These are phyloP conservation scores for Pangasianodon hypophthalmus DNA, from an alignment of 2,113 vertebrate species.

Conservation along the genomic window DNA sequence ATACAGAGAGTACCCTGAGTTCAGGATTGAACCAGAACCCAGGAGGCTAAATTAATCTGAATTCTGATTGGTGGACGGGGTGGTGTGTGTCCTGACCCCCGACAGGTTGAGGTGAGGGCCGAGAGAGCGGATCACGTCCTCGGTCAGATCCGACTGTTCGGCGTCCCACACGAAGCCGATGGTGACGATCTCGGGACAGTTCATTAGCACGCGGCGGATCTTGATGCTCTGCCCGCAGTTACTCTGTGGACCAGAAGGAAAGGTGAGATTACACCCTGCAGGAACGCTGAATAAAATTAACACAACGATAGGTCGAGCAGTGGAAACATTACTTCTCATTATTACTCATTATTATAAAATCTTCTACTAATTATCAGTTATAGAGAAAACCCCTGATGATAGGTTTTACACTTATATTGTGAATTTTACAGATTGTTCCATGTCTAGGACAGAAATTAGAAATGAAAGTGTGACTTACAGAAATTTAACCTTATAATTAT, in stretches of 20 bases:
- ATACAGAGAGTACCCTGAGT: background rate
- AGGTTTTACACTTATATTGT: background rate
- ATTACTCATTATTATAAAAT: background rate
- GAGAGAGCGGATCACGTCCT: slow-evolving; percentile 89
- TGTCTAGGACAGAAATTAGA: background rate
- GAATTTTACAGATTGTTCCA: background rate
- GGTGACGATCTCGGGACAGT: slow-evolving; percentile 96
- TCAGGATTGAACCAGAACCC: background rate
- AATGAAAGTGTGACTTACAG: background rate
- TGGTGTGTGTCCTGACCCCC: slow-evolving; percentile 75
- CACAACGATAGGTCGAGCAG: background rate
- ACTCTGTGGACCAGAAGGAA: slow-evolving; percentile 74
- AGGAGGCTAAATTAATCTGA: background rate
- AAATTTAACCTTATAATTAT: background rate
- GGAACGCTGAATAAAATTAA: background rate
- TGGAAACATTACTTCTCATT: background rate
- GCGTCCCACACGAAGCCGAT: slow-evolving; percentile 98
- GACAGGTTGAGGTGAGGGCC: slow-evolving; percentile 88
- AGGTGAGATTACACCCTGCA: background rate
- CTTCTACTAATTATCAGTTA: background rate
- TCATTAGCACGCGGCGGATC: slow-evolving; percentile 96
- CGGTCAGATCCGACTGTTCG: slow-evolving; percentile 93
- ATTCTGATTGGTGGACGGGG: background rate
- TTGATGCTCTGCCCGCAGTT: slow-evolving; percentile 97
- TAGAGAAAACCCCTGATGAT: background rate